Percentiles rank a stretch among this genome's conserved stretches.
These are phyloP conservation scores for Otus scops DNA, from an alignment of 2,797 vertebrate species.

Conservation along the genomic window DNA sequence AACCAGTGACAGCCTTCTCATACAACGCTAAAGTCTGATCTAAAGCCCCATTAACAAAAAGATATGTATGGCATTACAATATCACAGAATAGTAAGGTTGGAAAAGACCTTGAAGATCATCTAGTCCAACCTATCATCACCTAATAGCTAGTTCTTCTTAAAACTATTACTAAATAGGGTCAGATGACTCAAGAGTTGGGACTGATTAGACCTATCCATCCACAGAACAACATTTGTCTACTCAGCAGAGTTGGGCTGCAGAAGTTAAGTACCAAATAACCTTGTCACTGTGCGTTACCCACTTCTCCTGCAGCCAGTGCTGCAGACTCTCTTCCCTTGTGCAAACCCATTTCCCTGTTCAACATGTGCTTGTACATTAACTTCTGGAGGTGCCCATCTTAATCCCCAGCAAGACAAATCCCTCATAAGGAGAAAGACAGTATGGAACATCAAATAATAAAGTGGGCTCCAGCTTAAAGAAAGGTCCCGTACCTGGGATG, in stretches of 20 bases:
- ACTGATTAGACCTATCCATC: not conserved
- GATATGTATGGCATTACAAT: not conserved
- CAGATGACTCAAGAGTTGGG: not conserved
- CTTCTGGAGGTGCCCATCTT: not conserved
- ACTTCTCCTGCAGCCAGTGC: not conserved
- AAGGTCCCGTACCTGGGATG: constrained; percentile 70
- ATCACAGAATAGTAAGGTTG: no score
- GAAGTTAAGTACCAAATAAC: not conserved
- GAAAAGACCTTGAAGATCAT: no score
- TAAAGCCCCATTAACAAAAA: not conserved
- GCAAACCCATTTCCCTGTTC: not conserved
- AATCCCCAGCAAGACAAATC: not conserved
- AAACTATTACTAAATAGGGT: not conserved
- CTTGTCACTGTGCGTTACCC: not conserved
- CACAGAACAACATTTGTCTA: not conserved
- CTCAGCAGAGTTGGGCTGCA: not conserved
- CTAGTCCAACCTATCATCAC: not conserved
- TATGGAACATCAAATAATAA: not conserved
- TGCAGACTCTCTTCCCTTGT: not conserved
- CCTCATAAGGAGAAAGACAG: not conserved
- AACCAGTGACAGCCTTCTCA: not conserved
- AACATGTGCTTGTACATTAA: not conserved
- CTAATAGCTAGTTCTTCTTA: not conserved
- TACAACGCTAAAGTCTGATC: not conserved
- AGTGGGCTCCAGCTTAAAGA: not conserved